Evolutionary conservation across 2,888 invertebrate species (phyloP), one percentile per base, ranked within the genome.

Genomic region (Heliconius erato): DNA sequence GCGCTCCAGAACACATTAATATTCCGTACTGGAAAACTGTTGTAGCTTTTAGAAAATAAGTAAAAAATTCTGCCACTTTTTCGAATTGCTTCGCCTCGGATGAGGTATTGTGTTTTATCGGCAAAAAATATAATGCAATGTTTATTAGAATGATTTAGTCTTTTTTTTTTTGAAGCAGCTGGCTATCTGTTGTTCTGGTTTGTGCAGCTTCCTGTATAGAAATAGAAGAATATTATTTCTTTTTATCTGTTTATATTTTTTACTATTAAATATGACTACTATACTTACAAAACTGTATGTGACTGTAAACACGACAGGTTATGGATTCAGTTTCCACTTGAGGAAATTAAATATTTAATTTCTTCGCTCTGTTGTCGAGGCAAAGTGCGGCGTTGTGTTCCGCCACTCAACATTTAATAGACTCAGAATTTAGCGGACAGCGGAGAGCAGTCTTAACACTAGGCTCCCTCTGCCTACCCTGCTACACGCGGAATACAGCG

Each of bases 71-170:
- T 74, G 81, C 74, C 82, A 84, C 84, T 85, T 85, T 85, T 85
- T 85, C 80, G 83, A 81, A 85, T 83, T 83, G 83, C 82, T 82
- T 72, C 82, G 84, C 82, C 76, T 79, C 84, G 82, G 83, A 85
- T 85, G 83, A 85, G 69, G 79, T 82, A 83, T 82, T 85, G 84
- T 82, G 76, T 85, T 85, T 80, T 83, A 85, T 85, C 82, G 83
- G 83, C 80, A 82, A 85, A 84, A 85, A 85, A 79, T 80, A 72
- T 80, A 81, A 85, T 74, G 79, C 79, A 26, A 77, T 83, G 84
- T 82, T 85, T 85, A 85, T 85, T 85, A 69, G 76, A 83, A 14
- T 80, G 76, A 83, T 81, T 83, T 83, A 77, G 6, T 54, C n/a
- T 23, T 77, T 81, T n/a, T 82, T 80, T 80, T 83, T 40, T 16